Conservation (phyloP, 2,797 vertebrate genomes). For the Pampus argenteus region DNA sequence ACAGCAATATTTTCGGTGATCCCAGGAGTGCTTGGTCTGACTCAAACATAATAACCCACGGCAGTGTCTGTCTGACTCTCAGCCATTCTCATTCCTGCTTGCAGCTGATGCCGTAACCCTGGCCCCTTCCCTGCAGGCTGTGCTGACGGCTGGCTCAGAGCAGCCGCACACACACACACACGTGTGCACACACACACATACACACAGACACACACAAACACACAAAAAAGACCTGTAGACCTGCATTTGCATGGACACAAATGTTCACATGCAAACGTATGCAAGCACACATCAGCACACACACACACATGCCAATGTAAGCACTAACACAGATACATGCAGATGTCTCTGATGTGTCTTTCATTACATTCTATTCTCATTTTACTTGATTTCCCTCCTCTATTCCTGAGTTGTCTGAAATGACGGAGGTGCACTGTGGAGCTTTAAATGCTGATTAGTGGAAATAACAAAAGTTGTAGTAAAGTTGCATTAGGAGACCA, state of each 20-base stretch:
- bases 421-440: conserved; percentile 35
- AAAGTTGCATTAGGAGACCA: conserved; percentile 67
- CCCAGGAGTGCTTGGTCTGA: conserved; percentile 83
- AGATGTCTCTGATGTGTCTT: conserved; percentile 34
- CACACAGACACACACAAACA: conserved; percentile 1
- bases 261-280: conserved; percentile 66
- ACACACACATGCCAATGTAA: conserved; percentile 57
- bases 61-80: conserved; percentile 85
- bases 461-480: conserved; percentile 65
- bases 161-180: conserved; percentile 60
- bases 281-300: conserved; percentile 28
- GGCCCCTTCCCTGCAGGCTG: conserved; percentile 84
- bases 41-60: conserved; percentile 86
- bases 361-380: conserved; percentile 26
- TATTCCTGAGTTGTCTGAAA: conserved; percentile 47
- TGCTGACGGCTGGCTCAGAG: conserved; percentile 82
- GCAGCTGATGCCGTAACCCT: conserved; percentile 86
- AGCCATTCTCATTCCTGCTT: conserved; percentile 84
- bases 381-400: conserved; percentile 32
- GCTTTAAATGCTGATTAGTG: conserved; percentile 54
- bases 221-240: conserved; percentile 71
- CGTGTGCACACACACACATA: conserved; percentile 38
- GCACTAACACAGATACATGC: conserved; percentile 49
- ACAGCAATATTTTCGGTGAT: conserved; percentile 83
- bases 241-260: conserved; percentile 72